Evolutionary conservation across 2,113 vertebrate species (phyloP), one percentile per base, ranked within the genome.

Genomic region (Progne subis): DNA sequence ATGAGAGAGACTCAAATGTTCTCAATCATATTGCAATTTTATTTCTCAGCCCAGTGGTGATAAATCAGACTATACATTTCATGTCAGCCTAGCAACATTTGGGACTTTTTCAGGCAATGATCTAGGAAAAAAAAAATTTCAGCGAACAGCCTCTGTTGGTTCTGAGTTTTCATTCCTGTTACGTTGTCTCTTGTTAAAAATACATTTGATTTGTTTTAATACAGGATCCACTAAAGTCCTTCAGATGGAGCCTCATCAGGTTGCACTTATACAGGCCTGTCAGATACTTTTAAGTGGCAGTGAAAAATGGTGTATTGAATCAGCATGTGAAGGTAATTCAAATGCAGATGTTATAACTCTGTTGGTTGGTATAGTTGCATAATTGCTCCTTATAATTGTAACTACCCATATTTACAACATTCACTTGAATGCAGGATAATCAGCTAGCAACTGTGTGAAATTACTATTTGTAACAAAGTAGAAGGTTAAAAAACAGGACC

Each of bases 301-400:
- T 56, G 16, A 32, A 84, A 86, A 84, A 43, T 20, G 53, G 14
- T 53, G 57, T 72, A 31, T 61, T 72, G 31, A 83, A 68, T 82
- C 43, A n/a, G 29, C 44, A 15, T 37, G 47, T 70, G 56, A 59
- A 65, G 32, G 31, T 82, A 71, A 87, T 81, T 88, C 74, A 90
- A 92, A 81, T 84, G 50, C 68, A 79, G 59, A 39, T 91, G 32
- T 74, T 84, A 43, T 11, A 34, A 59, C 18, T 43, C 25, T 29
- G 14, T 46, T 81, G 29, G 31, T 76, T 72, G 26, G 9, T 90
- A 24, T 78, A 88, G 90, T 89, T 63, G 47, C 5, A n/a, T 91
- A 89, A 91, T 78, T 82, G 37, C 14, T 74, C 14, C 10, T 78
- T 88, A 52, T 91, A 92, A 69, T 94, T 95, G 16, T 75, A 85